These are phyloP conservation scores for Malurus alboscapulatus DNA, from an alignment of 2,113 vertebrate genomes.

Conservation along the genomic window DNA sequence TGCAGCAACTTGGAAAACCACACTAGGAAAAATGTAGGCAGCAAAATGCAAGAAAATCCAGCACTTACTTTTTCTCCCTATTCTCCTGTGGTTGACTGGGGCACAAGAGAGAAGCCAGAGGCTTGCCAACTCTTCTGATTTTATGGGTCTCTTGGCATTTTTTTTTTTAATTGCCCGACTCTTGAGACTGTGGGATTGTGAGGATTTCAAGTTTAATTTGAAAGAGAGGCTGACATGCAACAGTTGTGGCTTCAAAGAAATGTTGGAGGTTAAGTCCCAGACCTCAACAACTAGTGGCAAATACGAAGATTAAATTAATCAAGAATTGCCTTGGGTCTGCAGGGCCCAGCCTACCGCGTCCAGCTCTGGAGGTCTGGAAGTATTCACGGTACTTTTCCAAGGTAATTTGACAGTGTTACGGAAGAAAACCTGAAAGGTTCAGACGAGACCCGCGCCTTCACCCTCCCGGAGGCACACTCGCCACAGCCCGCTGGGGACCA, in stretches of 20 bases:
- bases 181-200: constrained; percentile 20
- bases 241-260: constrained; percentile 31
- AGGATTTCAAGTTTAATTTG: constrained; percentile 11
- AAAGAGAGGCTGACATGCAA: not conserved
- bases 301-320: not conserved
- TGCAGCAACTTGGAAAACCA: not conserved
- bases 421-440: not conserved
- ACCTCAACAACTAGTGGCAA: not conserved
- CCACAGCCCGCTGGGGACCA: not conserved
- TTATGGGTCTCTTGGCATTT: not conserved
- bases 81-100: not conserved
- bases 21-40: not conserved
- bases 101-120: not conserved
- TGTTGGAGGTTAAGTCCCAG: not conserved
- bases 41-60: not conserved
- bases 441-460: fast-evolving
- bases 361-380: not conserved
- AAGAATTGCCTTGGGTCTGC: not conserved
- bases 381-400: not conserved
- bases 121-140: not conserved
- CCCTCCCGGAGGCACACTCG: fast-evolving
- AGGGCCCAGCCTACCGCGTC: not conserved
- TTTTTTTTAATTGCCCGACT: not conserved
- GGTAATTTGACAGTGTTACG: not conserved
- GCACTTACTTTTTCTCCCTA: not conserved